Evolutionary conservation across 2,797 vertebrate species (phyloP).

Genomic region (Discoglossus pictus): DNA sequence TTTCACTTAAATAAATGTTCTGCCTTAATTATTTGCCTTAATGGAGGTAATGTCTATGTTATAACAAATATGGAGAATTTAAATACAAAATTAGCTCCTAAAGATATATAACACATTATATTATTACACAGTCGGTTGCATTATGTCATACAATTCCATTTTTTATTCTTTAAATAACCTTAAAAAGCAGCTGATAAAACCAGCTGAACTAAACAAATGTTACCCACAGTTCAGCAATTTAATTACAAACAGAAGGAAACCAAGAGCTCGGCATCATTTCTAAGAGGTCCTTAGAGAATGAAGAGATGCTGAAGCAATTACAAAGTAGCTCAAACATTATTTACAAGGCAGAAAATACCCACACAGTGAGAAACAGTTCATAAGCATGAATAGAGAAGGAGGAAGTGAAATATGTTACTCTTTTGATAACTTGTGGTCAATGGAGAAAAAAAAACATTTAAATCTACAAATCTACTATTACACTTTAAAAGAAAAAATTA

Average conservation of each 20-base stretch:
- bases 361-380: constrained; percentile 30
- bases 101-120: too few species aligned
- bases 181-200: constrained; percentile 49
- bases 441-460: too few species aligned
- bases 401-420: too few species aligned
- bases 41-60: too few species aligned
- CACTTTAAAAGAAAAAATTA: too few species aligned
- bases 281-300: constrained; percentile 49
- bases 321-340: constrained; percentile 48
- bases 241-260: constrained; percentile 52
- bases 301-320: constrained; percentile 48
- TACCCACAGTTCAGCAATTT: constrained; percentile 51
- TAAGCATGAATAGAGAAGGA: constrained; percentile 22
- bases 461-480: too few species aligned
- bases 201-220: constrained; percentile 51
- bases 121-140: constrained; percentile 9
- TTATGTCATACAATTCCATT: constrained; percentile 29
- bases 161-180: constrained; percentile 44
- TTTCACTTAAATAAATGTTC: too few species aligned
- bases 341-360: constrained; percentile 43
- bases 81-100: too few species aligned
- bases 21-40: too few species aligned
- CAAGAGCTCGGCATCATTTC: constrained; percentile 47
- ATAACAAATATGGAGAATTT: too few species aligned
- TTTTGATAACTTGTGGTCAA: too few species aligned